A percentile compares a stretch with the other conserved stretches of the same genome.
Conservation (phyloP, 2,113 vertebrate species). For the Leptobrachium leishanense region DNA sequence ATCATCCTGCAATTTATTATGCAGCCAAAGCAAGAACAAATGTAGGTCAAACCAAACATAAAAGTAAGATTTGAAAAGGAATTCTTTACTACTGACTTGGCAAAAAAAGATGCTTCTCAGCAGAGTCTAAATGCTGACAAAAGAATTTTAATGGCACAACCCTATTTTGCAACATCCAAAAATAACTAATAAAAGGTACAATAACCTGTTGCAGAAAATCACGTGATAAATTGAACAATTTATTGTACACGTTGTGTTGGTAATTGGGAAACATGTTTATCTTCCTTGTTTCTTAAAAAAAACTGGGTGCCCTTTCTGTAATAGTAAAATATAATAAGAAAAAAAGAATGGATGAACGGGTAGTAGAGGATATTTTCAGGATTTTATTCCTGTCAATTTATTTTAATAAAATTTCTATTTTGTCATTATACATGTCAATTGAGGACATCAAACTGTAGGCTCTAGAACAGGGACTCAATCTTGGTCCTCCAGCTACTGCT, state of each 20-base stretch:
- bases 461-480: too few species aligned
- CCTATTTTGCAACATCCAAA: conserved; percentile 18
- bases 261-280: conserved; percentile 6
- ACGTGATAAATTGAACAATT: not conserved
- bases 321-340: too few species aligned
- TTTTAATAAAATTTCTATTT: too few species aligned
- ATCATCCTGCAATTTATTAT: conserved; percentile 16
- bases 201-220: conserved; percentile 5
- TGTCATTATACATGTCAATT: too few species aligned
- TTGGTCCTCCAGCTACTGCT: too few species aligned
- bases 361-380: too few species aligned
- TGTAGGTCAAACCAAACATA: conserved; percentile 15
- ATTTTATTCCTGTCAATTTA: too few species aligned
- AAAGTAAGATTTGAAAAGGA: conserved; percentile 1
- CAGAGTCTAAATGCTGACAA: conserved; percentile 8
- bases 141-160: conserved; percentile 9
- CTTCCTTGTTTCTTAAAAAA: not conserved
- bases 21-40: conserved; percentile 29
- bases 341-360: too few species aligned
- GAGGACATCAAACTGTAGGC: too few species aligned
- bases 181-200: conserved; percentile 2
- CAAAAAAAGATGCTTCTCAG: conserved; percentile 6
- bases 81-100: not conserved
- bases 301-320: too few species aligned
- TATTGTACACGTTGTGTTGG: not conserved